Evolutionary conservation across 2,797 vertebrate genomes (phyloP), one percentile per base, ranked within the genome.

Genomic region (Gadopsis bispinosus): DNA sequence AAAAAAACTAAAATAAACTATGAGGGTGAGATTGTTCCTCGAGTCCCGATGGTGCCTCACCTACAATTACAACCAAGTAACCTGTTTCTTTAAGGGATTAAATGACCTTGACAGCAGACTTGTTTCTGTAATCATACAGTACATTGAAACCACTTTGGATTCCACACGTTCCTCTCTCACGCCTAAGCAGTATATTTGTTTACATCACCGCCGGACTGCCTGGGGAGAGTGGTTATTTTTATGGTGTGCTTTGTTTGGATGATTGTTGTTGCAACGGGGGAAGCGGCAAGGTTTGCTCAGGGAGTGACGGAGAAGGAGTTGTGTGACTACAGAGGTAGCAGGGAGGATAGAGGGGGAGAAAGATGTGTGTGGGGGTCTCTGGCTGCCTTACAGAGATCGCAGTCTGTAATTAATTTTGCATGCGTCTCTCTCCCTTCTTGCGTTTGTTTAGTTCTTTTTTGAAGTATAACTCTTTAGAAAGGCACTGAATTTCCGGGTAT

Each of bases 371-470:
- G 54, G 41, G 59, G 56, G 61, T 84, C 64, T 88, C 73, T 56
- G 45, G 82, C 88, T 90, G 88, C 90, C 90, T 92, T 81, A 77
- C 79, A 88, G 91, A 75, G 88, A 88, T 86, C 85, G 81, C 80
- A 85, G 80, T 85, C 81, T 88, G 78, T 93, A 92, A 94, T 94
- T 93, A 92, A 94, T 94, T 94, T 94, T 91, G 87, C 89, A 92
- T 91, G 91, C 73, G 50, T 93, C 84, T 83, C 75, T 83, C 80
- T 89, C 88, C 69, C 69, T 68, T 78, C 71, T 79, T 39, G 35
- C 81, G 43, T 90, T 90, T 91, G 85, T 92, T 92, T 91, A 90
- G 85, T 88, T 90, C 67, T 65, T 87, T 83, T 90, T 87, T 83
- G 77, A 90, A 87, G 84, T 84, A 64, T 56, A 79, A 82, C 84